Base-by-base conservation (phyloP, 2,888 invertebrate species). In the Drosophila prostipennis region DNA sequence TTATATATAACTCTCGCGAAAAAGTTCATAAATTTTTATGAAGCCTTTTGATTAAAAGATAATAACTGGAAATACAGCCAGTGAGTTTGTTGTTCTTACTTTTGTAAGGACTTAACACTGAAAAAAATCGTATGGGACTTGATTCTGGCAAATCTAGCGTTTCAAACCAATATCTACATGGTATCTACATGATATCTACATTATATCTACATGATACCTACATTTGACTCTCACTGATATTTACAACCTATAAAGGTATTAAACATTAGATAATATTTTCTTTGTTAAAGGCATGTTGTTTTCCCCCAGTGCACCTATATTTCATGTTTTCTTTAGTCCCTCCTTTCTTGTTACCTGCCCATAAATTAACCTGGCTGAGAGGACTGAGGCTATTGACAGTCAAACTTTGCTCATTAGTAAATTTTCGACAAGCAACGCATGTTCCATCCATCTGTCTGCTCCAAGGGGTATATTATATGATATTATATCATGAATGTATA, bases 351-450 rank as follows among this genome's bases (percentile, higher is more conserved):
- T 59, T 76, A 71, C 74, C 74, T 74, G 74, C 42, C 73, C 72
- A 76, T 75, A 76, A 74, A 60, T 68, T 76, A 65, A 65, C 69
- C 74, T 72, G 61, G 73, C 45, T 46, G 45, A 29, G 40, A 29
- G 40, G 6, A n/a, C 34, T 6, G 10, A 11, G 54, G 52, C 52
- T 57, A 68, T 51, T 48, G 51, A 39, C 65, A 72, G 59, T 56
- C 45, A 82, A 85, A 83, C 78, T 83, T 83, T 82, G 80, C 83
- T 83, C 83, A 83, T 83, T 83, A 85, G 86, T 68, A 77, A 69
- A 80, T 74, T 82, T 82, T 61, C 65, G 64, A 52, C 57, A 70
- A 57, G 65, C 49, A 48, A 54, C 78, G 73, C 65, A 69, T 73
- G 67, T 53, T 59, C 34, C 23, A n/a, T 34, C 58, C 68, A 49